Evolutionary conservation across 2,113 vertebrate species (phyloP).

Genomic region (Struthidea cinerea): DNA sequence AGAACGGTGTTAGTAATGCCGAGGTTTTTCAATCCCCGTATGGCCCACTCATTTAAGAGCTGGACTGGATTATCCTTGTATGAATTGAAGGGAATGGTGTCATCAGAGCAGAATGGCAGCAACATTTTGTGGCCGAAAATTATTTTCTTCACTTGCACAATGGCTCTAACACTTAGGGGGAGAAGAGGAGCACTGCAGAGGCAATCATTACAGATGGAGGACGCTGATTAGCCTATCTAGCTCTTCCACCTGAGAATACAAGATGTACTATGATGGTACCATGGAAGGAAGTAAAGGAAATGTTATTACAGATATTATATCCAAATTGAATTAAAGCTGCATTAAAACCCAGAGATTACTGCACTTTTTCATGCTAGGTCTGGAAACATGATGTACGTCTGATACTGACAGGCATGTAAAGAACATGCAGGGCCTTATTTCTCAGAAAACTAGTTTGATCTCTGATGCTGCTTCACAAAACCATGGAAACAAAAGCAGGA

Average conservation of each 20-base stretch:
- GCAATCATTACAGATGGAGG: neutral
- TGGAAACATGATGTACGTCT: neutral
- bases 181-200: neutral
- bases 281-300: constrained; percentile 32
- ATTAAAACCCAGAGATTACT: neutral
- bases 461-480: neutral
- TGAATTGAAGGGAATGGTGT: neutral
- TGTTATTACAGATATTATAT: constrained; percentile 34
- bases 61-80: neutral
- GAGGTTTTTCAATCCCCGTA: rapidly evolving
- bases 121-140: neutral
- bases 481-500: neutral
- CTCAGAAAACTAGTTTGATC: neutral
- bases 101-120: neutral
- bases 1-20: rapidly evolving
- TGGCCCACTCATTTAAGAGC: neutral
- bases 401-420: neutral
- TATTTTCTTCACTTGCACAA: neutral
- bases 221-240: neutral
- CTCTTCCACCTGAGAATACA: constrained; percentile 8
- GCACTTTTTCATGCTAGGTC: neutral
- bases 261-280: neutral
- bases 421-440: neutral
- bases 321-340: constrained; percentile 39
- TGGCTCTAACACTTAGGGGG: neutral